These are phyloP conservation scores for Acanthosepion lycidas DNA, from an alignment of 2,888 invertebrate species.

Conservation along the genomic window DNA sequence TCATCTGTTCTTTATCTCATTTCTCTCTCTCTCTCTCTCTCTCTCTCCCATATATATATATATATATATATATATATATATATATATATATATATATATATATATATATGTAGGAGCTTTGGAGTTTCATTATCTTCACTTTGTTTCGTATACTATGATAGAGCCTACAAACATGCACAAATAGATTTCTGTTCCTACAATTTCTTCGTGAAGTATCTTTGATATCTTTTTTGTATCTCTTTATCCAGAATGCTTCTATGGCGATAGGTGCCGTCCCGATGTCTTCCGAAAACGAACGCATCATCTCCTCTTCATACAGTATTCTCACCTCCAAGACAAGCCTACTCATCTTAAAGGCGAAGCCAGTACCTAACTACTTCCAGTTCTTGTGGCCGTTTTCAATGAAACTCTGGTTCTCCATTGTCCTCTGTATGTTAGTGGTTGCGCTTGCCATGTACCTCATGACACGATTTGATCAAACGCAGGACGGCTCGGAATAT, in stretches of 20 bases:
- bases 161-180: no score
- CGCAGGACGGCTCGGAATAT: slow-evolving; percentile 60
- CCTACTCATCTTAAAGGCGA: slow-evolving; percentile 60
- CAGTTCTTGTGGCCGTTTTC: slow-evolving; percentile 62
- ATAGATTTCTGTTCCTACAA: no score
- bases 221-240: background rate
- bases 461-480: slow-evolving; percentile 67
- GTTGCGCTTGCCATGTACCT: slow-evolving; percentile 63
- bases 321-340: slow-evolving; percentile 65
- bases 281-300: slow-evolving; percentile 62
- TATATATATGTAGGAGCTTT: no score
- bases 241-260: slow-evolving; percentile 63
- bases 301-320: slow-evolving; percentile 67
- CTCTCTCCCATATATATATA: background rate
- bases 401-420: slow-evolving; percentile 63
- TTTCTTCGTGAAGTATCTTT: no score
- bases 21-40: no score
- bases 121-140: background rate
- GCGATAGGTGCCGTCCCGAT: slow-evolving; percentile 67
- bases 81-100: slow-evolving; percentile 35
- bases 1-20: no score
- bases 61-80: slow-evolving; percentile 49
- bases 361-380: slow-evolving; percentile 62
- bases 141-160: no score
- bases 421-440: slow-evolving; percentile 62